Evolutionary conservation across 2,797 vertebrate species (phyloP).

Genomic region (Lindbergichthys nudifrons): DNA sequence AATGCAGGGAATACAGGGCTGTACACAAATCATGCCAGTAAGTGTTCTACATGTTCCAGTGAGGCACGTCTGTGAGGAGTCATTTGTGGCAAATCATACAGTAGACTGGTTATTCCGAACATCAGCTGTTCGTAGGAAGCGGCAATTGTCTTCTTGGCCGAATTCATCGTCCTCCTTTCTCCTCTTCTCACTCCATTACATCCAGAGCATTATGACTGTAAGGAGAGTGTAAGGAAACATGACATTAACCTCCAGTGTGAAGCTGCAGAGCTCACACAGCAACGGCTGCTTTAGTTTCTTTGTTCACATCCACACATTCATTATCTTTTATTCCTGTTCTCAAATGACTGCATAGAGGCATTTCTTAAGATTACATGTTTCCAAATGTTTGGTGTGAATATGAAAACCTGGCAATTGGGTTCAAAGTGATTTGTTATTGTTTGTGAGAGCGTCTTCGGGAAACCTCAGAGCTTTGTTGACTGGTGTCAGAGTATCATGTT

Average conservation of each 20-base stretch:
- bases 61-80: conserved; percentile 9
- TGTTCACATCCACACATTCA: conserved; percentile 5
- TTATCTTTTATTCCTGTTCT: conserved; percentile 16
- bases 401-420: conserved; percentile 17
- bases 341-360: background rate
- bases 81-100: conserved; percentile 23
- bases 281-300: conserved; percentile 5
- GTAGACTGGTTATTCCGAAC: conserved; percentile 29
- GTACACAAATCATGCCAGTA: background rate
- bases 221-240: conserved; percentile 59
- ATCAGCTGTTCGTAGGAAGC: conserved; percentile 41
- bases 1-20: background rate
- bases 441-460: conserved; percentile 14
- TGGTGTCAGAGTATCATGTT: conserved; percentile 38
- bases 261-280: conserved; percentile 29
- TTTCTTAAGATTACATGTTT: conserved; percentile 1
- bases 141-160: conserved; percentile 29
- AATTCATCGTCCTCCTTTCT: conserved; percentile 61
- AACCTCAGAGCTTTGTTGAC: conserved; percentile 13
- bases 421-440: conserved; percentile 11
- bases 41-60: background rate
- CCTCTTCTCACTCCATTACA: conserved; percentile 73
- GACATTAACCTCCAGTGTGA: conserved; percentile 58
- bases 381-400: conserved; percentile 24
- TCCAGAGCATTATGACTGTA: conserved; percentile 70